Base-by-base conservation (phyloP, 2,113 vertebrate species). In the Chiloscyllium plagiosum region DNA sequence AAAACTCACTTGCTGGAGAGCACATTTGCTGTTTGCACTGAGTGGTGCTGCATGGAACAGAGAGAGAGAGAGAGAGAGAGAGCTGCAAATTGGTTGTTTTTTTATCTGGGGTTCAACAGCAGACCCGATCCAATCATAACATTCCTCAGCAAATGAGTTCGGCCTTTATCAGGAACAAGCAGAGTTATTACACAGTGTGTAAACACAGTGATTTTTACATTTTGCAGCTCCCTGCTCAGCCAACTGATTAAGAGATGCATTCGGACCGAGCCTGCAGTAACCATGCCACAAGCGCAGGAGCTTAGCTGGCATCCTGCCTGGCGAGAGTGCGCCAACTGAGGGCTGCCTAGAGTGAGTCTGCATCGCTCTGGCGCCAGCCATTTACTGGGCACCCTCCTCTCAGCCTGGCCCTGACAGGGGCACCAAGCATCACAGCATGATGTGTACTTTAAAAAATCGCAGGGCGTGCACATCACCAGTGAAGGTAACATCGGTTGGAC, bases 21-120 rank as follows among this genome's bases (percentile, higher is more conserved):
- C 26, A 50, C 13, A 37, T 94, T 29, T 29, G 69, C 37, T 70
- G 66, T 50, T 70, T 72, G 17, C 37, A 1, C 93, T 70, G 93
- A 70, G 70, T 29, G 65, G 26, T 94, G 93, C 70, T 94, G 26
- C 66, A 94, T 70, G 2, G 69, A 70, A 50, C 37, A 70, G 70
- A 70, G 4, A 56, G 56, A 4, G 56, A 56, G 56, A 56, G 56
- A 61, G 56, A 61, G 56, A 61, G 56, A 61, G 26, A 94, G 92
- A 94, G n/a, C 92, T 94, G 92, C 92, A 94, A 94, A 94, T 72
- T 47, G 93, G 22, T 22, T 24, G 2, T 29, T 94, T 94, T 94
- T 61, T 61, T 10, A 94, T 94, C 93, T 94, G 93, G 22, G 26
- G 37, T 94, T 69, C 29, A 70, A 1, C 42, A 50, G 66, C 3